A percentile compares a stretch with the other conserved stretches of the same genome.
phyloP scores from a whole-genome alignment of 2,113 vertebrate species.

The Stomatorhinus ivindoensis region DNA sequence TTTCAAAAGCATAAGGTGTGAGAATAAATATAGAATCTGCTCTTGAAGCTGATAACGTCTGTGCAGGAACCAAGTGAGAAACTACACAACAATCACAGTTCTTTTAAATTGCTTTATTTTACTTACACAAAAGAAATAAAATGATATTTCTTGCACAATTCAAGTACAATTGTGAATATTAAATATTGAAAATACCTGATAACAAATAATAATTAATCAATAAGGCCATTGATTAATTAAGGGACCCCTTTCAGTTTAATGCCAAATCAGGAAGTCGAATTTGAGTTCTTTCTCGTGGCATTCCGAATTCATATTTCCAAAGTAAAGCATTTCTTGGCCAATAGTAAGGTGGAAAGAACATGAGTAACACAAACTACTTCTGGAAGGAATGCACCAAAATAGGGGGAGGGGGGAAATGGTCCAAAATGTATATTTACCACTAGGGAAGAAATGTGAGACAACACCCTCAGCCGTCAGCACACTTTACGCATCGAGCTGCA shows the following conservation, averaged over 20 bases:
- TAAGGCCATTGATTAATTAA: neutral
- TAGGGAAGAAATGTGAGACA: neutral
- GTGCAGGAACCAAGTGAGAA: neutral
- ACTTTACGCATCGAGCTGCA: neutral
- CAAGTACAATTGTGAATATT: neutral
- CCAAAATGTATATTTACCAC: neutral
- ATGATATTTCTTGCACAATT: neutral
- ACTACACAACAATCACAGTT: neutral
- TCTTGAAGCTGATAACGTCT: neutral
- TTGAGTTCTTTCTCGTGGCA: neutral
- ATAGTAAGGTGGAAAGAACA: neutral
- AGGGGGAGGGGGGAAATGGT: neutral
- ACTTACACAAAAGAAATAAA: neutral
- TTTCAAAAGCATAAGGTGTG: neutral
- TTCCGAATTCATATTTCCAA: neutral
- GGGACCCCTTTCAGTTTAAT: neutral
- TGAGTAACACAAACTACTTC: neutral
- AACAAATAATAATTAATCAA: neutral
- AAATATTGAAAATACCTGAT: neutral
- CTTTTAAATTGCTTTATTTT: neutral
- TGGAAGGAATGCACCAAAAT: neutral
- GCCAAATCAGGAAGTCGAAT: neutral
- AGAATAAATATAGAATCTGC: neutral
- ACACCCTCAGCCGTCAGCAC: neutral
- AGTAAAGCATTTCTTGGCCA: neutral